phyloP scores from a whole-genome alignment of 2,113 vertebrate genomes.

The Stomatorhinus ivindoensis region DNA sequence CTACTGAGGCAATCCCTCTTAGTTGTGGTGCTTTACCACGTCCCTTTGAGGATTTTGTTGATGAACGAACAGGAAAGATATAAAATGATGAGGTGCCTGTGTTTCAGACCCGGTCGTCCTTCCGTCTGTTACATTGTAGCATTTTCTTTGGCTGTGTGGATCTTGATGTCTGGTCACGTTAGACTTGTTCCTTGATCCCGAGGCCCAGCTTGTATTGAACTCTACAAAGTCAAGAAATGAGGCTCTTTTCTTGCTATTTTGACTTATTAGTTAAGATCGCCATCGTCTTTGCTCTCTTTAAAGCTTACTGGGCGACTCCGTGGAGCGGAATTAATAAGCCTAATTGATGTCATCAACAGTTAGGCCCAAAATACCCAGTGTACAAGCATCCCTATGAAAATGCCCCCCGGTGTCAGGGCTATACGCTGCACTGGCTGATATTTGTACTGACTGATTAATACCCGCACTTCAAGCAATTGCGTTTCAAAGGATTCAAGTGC shows the following conservation, averaged over 20 bases:
- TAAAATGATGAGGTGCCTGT: background rate
- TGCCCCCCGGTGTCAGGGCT: background rate
- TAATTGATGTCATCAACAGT: conserved; percentile 29
- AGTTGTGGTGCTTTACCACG: background rate
- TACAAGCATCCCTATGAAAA: conserved; percentile 19
- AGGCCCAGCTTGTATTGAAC: background rate
- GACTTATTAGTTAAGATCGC: conserved; percentile 28
- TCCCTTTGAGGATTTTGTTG: background rate
- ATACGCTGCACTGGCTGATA: background rate
- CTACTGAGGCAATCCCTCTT: background rate
- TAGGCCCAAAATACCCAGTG: conserved; percentile 18
- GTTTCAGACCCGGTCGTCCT: too few relatives aligned
- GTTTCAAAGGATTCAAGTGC: background rate
- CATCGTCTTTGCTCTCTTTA: background rate
- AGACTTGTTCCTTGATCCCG: background rate
- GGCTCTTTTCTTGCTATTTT: conserved; percentile 20
- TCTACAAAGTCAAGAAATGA: conserved; percentile 15
- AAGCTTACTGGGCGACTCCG: background rate
- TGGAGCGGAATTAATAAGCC: conserved; percentile 11
- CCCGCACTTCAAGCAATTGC: background rate
- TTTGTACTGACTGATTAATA: background rate
- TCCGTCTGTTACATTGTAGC: background rate
- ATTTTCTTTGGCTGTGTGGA: background rate
- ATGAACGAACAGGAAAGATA: background rate
- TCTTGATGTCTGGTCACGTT: background rate